These are phyloP conservation scores for Teinopalpus imperialis DNA, from an alignment of 2,888 invertebrate genomes.

Conservation along the genomic window DNA sequence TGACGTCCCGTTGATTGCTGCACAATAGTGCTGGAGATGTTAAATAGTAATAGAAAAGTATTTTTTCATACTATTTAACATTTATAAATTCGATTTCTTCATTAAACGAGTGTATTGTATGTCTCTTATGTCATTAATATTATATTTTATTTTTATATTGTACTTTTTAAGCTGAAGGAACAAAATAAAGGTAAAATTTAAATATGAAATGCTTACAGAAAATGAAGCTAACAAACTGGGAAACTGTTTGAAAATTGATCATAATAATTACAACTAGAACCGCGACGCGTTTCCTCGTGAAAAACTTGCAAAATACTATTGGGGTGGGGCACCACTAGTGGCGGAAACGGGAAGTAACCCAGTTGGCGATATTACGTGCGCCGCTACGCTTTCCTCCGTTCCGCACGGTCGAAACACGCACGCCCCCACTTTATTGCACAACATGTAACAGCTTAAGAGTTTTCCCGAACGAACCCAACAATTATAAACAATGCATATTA, in stretches of 20 bases:
- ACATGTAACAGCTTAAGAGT: constrained; percentile 25
- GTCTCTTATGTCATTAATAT: no score
- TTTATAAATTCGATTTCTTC: no score
- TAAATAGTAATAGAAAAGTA: no score
- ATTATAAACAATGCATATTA: constrained; percentile 4
- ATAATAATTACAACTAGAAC: constrained; percentile 43
- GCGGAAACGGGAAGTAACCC: constrained; percentile 74
- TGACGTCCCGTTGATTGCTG: no score
- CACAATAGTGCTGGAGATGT: no score
- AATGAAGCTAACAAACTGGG: no score
- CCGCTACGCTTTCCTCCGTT: constrained; percentile 58
- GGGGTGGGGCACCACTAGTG: constrained; percentile 29
- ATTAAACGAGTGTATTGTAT: no score
- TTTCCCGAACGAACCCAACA: constrained; percentile 13
- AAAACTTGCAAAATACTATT: constrained; percentile 27
- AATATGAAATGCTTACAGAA: no score
- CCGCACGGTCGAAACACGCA: constrained; percentile 41
- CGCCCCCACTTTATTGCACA: constrained; percentile 32
- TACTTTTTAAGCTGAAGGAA: no score
- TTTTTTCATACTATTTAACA: no score
- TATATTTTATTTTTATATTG: no score
- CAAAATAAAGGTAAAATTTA: no score
- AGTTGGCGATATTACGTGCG: constrained; percentile 58
- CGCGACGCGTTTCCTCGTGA: constrained; percentile 31
- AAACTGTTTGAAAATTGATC: constrained; percentile 19